Percentiles rank a stretch among this genome's conserved stretches.
Conservation (phyloP, 2,888 invertebrate genomes). For the Alentia gelatinosa region DNA sequence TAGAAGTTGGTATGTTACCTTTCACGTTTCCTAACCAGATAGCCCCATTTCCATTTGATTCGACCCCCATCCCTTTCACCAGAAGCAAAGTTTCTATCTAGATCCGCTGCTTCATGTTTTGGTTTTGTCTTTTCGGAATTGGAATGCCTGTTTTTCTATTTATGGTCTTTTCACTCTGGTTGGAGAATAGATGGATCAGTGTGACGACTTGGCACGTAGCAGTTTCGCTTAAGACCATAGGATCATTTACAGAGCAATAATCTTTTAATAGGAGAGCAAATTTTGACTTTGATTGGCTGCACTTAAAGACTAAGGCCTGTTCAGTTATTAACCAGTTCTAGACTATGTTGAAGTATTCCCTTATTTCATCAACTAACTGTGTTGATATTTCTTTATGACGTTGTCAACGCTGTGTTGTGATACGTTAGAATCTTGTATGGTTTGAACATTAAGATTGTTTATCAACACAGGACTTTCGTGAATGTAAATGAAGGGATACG, state of each 20-base stretch:
- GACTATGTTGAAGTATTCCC: constrained; percentile 17
- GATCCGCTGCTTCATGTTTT: not conserved
- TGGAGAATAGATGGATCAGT: not conserved
- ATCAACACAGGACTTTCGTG: not conserved
- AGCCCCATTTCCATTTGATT: not conserved
- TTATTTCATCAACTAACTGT: not conserved
- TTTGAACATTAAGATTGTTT: not conserved
- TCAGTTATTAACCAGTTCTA: not conserved
- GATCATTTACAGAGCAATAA: not conserved
- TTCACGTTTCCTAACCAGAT: not conserved
- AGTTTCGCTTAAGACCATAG: not conserved
- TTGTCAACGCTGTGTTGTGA: constrained; percentile 7
- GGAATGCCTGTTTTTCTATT: constrained; percentile 11
- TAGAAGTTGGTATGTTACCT: constrained; percentile 39
- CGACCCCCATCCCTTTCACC: not conserved
- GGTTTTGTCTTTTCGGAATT: constrained; percentile 25
- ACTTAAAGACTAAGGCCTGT: not conserved
- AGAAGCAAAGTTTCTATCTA: constrained; percentile 13
- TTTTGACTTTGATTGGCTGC: not conserved
- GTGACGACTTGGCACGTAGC: constrained; percentile 1
- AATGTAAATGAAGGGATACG: not conserved
- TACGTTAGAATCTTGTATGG: not conserved
- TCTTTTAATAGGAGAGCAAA: not conserved
- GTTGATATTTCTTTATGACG: not conserved
- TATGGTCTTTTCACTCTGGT: not conserved